Evolutionary conservation across 2,797 vertebrate genomes (phyloP).

Genomic region (Ibycter americanus): DNA sequence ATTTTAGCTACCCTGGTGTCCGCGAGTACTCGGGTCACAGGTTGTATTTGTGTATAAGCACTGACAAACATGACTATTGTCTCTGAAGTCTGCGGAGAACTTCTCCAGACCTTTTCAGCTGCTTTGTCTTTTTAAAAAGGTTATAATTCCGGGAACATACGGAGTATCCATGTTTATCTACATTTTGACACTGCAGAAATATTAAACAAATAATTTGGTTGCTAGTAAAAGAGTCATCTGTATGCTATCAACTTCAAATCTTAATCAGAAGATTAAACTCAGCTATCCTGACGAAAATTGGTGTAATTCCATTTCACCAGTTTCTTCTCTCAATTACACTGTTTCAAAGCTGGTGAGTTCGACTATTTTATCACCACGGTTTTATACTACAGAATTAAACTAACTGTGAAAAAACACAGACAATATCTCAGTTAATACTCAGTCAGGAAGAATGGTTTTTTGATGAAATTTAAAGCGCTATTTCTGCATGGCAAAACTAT

Average conservation of each 20-base stretch:
- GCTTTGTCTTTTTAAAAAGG: neutral
- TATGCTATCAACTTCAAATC: neutral
- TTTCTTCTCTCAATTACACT: neutral
- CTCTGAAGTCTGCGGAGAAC: neutral
- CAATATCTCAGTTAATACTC: neutral
- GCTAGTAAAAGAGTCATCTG: neutral
- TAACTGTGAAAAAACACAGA: neutral
- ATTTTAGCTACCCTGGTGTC: neutral
- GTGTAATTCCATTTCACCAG: neutral
- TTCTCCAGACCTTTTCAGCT: neutral
- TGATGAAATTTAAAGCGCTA: neutral
- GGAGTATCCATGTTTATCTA: neutral
- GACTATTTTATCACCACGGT: neutral
- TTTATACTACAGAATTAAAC: neutral
- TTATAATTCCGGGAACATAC: neutral
- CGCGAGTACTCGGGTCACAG: neutral
- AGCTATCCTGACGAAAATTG: neutral
- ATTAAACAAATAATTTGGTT: neutral
- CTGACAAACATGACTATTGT: neutral
- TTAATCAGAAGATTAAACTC: neutral
- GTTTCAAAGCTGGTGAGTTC: neutral
- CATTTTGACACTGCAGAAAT: neutral
- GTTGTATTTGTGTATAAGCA: neutral
- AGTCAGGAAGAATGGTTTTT: neutral
- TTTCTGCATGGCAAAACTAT: neutral